phyloP scores from a whole-genome alignment of 1,140 invertebrate genomes.

The Camponotus floridanus region DNA sequence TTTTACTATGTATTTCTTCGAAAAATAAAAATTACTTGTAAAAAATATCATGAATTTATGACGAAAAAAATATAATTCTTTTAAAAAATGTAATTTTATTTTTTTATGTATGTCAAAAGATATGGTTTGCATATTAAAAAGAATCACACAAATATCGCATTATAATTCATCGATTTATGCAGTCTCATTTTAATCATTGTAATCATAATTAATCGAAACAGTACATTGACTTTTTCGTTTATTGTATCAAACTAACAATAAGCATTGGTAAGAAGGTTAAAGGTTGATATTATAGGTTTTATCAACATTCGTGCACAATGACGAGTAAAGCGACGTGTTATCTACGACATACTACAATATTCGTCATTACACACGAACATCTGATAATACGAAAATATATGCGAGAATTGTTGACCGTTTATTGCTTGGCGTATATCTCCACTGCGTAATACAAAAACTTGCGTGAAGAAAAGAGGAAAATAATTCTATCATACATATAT shows the following conservation, averaged over 20 bases:
- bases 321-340: slow-evolving; percentile 32
- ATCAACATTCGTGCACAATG: background rate
- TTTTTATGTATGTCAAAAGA: background rate
- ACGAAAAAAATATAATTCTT: too few species aligned
- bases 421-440: background rate
- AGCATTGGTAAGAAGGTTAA: background rate
- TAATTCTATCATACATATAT: background rate
- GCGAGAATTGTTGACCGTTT: background rate
- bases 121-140: background rate
- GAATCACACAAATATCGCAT: background rate
- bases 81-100: too few species aligned
- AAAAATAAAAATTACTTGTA: too few species aligned
- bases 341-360: background rate
- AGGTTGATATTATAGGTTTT: slow-evolving; percentile 8
- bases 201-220: background rate
- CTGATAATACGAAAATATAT: background rate
- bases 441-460: background rate
- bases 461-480: background rate
- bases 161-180: background rate
- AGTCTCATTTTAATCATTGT: background rate
- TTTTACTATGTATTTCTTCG: too few species aligned
- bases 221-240: slow-evolving; percentile 5
- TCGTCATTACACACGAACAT: background rate
- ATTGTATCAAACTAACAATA: background rate
- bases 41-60: too few species aligned